These are phyloP conservation scores for Zosterops hypoxanthus DNA, from an alignment of 2,113 vertebrate genomes.

Conservation along the genomic window DNA sequence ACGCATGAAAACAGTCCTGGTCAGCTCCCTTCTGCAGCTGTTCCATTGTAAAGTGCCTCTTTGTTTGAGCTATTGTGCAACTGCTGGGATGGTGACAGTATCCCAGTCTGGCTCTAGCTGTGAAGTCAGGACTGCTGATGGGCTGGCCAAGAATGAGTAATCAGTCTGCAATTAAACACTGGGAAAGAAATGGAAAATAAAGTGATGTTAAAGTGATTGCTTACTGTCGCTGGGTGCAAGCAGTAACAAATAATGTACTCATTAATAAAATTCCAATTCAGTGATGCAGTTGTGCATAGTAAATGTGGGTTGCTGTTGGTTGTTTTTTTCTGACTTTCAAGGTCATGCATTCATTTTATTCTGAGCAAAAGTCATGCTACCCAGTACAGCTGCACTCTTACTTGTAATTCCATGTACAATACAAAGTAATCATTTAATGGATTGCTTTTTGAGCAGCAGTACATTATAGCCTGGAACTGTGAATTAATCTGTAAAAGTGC, in stretches of 20 bases:
- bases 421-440: not conserved
- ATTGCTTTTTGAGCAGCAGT: not conserved
- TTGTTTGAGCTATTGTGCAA: constrained; percentile 23
- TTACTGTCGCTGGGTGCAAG: not conserved
- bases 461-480: not conserved
- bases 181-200: not conserved
- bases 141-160: not conserved
- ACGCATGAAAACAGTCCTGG: not conserved
- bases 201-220: not conserved
- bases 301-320: not conserved
- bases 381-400: constrained; percentile 1
- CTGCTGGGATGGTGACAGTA: constrained; percentile 1
- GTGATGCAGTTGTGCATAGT: not conserved
- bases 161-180: not conserved
- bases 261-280: not conserved
- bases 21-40: constrained; percentile 52
- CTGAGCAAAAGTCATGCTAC: not conserved
- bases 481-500: not conserved
- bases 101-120: not conserved
- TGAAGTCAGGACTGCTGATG: not conserved
- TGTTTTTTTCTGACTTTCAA: not conserved
- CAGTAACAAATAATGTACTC: not conserved
- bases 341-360: not conserved
- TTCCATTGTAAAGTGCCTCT: constrained; percentile 20
- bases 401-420: not conserved